Percentiles rank a stretch among this genome's conserved stretches.
Evolutionary conservation across 2,888 invertebrate species (phyloP).

Genomic region (Caenorhabditis sp.): DNA sequence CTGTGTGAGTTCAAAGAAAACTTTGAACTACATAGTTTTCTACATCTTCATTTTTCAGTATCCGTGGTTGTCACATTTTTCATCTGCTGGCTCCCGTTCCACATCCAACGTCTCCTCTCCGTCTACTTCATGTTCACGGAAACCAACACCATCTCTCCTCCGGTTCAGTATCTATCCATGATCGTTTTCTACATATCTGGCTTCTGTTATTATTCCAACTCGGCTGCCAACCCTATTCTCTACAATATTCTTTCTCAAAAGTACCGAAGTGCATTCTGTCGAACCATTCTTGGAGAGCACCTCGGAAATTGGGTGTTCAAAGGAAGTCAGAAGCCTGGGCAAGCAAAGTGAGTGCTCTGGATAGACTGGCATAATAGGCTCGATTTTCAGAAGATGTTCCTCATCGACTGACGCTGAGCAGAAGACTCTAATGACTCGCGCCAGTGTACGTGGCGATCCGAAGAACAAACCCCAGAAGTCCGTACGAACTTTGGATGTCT

Average conservation of each 20-base stretch:
- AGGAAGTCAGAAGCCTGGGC: conserved; percentile 10
- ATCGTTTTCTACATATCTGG: conserved; percentile 77
- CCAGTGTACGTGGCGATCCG: background rate
- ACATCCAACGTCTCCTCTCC: conserved; percentile 92
- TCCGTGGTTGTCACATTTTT: conserved; percentile 95
- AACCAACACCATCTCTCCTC: conserved; percentile 58
- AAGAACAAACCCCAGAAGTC: background rate
- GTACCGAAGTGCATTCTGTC: conserved; percentile 86
- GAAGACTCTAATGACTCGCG: conserved; percentile 26
- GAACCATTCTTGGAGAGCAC: conserved; percentile 76
- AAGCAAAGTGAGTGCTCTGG: conserved; percentile 15
- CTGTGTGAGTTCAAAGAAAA: conserved; percentile 61
- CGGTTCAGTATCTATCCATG: conserved; percentile 68
- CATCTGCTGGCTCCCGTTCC: conserved; percentile 97
- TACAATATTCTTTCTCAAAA: conserved; percentile 87
- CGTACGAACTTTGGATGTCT: background rate
- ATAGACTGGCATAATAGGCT: background rate
- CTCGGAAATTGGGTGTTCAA: conserved; percentile 45
- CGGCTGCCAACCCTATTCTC: conserved; percentile 87
- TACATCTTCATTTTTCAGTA: conserved; percentile 86
- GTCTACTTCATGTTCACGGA: conserved; percentile 82
- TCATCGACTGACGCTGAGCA: conserved; percentile 24
- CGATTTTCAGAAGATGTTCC: conserved; percentile 25
- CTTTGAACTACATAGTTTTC: background rate
- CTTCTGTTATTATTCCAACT: conserved; percentile 84